Evolutionary conservation across 2,113 vertebrate species (phyloP).

Genomic region (Gymnarchus niloticus): DNA sequence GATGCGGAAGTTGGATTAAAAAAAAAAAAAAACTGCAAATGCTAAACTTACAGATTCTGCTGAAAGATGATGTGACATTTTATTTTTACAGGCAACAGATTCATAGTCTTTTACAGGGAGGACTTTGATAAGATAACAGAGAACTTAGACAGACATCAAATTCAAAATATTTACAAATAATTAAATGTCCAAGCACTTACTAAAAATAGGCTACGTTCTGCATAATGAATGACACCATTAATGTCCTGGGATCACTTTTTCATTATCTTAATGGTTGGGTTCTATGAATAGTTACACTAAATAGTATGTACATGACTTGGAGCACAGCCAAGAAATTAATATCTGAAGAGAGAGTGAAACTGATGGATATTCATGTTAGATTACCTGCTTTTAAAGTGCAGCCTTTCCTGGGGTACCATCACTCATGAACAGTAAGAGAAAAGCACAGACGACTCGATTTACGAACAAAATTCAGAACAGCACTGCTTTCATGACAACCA

Average conservation of each 20-base stretch:
- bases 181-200: neutral
- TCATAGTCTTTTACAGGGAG: neutral
- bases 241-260: neutral
- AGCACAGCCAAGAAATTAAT: neutral
- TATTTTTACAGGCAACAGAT: neutral
- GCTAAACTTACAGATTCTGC: neutral
- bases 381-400: neutral
- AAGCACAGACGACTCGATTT: neutral
- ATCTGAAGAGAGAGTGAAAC: neutral
- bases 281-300: neutral
- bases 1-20: no score
- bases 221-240: neutral
- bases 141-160: neutral
- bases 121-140: neutral
- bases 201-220: neutral
- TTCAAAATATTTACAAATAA: neutral
- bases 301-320: neutral
- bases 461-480: neutral
- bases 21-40: neutral
- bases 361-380: neutral
- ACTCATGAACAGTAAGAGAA: constrained; percentile 27
- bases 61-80: neutral
- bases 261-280: neutral
- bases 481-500: neutral
- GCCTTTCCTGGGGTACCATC: constrained; percentile 7